These are phyloP conservation scores for Torymus aiolomorphi DNA, from an alignment of 2,888 invertebrate species.

Conservation along the genomic window DNA sequence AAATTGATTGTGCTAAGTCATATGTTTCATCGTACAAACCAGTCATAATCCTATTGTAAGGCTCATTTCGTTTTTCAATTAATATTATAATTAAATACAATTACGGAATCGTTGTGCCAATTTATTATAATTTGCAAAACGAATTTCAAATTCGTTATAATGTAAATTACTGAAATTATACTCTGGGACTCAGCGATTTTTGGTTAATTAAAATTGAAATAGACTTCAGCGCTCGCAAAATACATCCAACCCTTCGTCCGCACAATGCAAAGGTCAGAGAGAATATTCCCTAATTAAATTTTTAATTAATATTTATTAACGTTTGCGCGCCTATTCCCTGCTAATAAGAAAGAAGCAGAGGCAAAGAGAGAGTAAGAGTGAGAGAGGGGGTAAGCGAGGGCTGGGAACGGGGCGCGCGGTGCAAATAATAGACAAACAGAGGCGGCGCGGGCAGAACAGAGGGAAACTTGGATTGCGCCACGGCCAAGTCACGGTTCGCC, in stretches of 20 bases:
- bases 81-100: no score
- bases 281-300: constrained; percentile 41
- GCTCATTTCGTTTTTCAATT: no score
- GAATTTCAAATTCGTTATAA: no score
- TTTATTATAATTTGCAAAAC: no score
- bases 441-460: constrained; percentile 4
- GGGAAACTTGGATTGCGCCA: constrained; percentile 34
- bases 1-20: no score
- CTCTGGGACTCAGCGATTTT: background rate
- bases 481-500: constrained; percentile 23
- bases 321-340: background rate
- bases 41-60: no score
- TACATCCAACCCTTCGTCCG: background rate
- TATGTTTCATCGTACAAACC: no score
- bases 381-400: background rate
- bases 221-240: background rate
- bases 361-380: background rate
- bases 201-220: constrained; percentile 28
- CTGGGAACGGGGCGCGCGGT: background rate
- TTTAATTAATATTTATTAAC: constrained; percentile 48
- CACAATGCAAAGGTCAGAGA: background rate
- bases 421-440: constrained; percentile 48
- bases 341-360: constrained; percentile 12
- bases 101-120: no score
- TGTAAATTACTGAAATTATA: constrained; percentile 1